A percentile compares a stretch with the other conserved stretches of the same genome.
These are phyloP conservation scores for Rhodinocichla rosea DNA, from an alignment of 2,113 vertebrate genomes.

Conservation along the genomic window DNA sequence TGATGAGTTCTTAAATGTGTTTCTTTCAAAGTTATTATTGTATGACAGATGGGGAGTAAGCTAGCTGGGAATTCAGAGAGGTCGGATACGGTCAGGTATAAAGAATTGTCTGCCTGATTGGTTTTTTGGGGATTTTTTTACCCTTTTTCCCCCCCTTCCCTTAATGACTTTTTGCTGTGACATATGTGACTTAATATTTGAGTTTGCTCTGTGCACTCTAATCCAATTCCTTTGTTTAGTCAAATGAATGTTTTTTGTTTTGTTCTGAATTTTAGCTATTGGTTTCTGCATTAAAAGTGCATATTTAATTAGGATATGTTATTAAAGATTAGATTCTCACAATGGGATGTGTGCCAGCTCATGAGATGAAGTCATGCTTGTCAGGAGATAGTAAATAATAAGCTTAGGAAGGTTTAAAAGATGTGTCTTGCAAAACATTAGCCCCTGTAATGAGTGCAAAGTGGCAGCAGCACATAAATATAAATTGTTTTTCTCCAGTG, in stretches of 20 bases:
- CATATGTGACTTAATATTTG: constrained; percentile 8
- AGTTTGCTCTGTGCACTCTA: not conserved
- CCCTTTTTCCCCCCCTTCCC: not conserved
- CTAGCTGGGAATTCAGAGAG: not conserved
- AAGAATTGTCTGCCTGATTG: not conserved
- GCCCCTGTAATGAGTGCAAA: constrained; percentile 29
- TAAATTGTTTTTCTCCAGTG: constrained; percentile 34
- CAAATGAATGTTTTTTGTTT: not conserved
- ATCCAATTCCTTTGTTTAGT: constrained; percentile 28
- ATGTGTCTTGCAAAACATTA: constrained; percentile 50
- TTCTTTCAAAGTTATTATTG: not conserved
- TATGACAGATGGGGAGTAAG: constrained; percentile 15
- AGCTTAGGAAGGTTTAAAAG: constrained; percentile 55
- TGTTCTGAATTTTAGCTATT: not conserved
- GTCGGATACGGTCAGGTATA: not conserved
- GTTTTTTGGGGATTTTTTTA: not conserved
- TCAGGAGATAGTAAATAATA: constrained; percentile 54
- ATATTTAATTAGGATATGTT: constrained; percentile 45
- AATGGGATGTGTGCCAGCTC: constrained; percentile 2
- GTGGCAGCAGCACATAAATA: constrained; percentile 38
- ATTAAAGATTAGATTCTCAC: constrained; percentile 50
- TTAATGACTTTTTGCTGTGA: constrained; percentile 7
- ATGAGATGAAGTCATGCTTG: constrained; percentile 53
- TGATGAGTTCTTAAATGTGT: not conserved
- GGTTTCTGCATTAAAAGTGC: constrained; percentile 1